A percentile compares a stretch with the other conserved stretches of the same genome.
These are phyloP conservation scores for Gymnosoma rotundatum DNA, from an alignment of 2,888 invertebrate genomes.

Conservation along the genomic window DNA sequence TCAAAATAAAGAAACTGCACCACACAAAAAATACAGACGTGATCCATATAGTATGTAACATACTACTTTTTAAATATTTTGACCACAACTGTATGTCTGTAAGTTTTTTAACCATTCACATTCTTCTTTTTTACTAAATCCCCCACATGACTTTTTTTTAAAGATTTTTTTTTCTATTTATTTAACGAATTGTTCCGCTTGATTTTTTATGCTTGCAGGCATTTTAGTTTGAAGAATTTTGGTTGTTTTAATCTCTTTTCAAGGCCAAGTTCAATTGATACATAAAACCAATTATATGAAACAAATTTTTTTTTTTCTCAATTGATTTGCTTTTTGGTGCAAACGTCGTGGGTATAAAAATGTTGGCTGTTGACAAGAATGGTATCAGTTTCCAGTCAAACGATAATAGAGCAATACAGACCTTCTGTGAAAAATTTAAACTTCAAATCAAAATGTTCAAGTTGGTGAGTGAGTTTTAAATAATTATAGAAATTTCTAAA, in stretches of 20 bases:
- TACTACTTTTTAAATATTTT: too few relatives aligned
- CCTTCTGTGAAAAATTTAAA: conserved; percentile 69
- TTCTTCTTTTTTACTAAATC: conserved; percentile 15
- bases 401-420: conserved; percentile 77
- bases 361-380: conserved; percentile 18
- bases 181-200: conserved; percentile 40
- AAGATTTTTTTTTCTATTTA: background rate
- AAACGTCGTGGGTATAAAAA: conserved; percentile 56
- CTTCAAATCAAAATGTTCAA: conserved; percentile 78
- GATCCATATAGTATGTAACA: too few relatives aligned
- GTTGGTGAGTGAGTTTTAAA: conserved; percentile 75
- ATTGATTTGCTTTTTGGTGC: conserved; percentile 12
- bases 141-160: conserved; percentile 51
- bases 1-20: too few relatives aligned
- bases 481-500: too few relatives aligned
- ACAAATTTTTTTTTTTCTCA: conserved; percentile 18
- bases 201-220: conserved; percentile 9
- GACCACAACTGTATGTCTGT: background rate
- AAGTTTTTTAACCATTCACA: conserved; percentile 3
- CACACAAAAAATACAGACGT: too few relatives aligned
- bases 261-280: conserved; percentile 64
- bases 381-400: conserved; percentile 70
- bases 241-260: conserved; percentile 53
- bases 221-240: conserved; percentile 42
- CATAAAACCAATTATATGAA: background rate